These are phyloP conservation scores for Neotoma lepida DNA, from an alignment of 2,113 vertebrate genomes.

Conservation along the genomic window DNA sequence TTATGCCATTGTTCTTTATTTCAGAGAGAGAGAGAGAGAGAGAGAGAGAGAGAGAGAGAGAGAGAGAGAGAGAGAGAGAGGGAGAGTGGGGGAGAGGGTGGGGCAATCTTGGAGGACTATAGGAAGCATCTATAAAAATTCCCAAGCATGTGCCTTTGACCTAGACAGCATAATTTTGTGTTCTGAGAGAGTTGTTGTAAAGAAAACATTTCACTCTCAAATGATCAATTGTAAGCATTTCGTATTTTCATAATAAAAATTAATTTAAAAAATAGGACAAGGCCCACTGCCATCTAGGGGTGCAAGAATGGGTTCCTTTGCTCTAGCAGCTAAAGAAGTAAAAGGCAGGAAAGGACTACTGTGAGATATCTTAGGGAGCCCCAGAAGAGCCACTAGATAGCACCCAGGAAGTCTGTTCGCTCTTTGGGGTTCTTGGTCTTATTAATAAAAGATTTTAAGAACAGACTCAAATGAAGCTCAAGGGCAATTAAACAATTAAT, in stretches of 20 bases:
- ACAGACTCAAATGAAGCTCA: background rate
- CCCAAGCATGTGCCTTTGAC: background rate
- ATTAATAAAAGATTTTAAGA: background rate
- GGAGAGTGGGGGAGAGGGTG: background rate
- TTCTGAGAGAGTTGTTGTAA: background rate
- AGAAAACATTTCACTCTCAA: conserved; percentile 7
- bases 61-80: too few relatives aligned
- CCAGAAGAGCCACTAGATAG: background rate
- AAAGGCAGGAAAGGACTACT: background rate
- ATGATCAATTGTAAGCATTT: background rate
- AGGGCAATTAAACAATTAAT: background rate
- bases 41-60: too few relatives aligned
- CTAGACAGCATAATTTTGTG: background rate
- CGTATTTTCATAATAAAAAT: background rate
- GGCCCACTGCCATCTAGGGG: background rate
- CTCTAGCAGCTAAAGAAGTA: background rate
- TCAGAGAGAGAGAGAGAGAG: too few relatives aligned
- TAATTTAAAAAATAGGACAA: background rate
- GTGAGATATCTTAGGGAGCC: background rate
- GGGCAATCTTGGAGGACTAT: background rate
- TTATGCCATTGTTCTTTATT: background rate
- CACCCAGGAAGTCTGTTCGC: background rate
- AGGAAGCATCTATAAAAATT: background rate
- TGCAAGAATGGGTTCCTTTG: background rate
- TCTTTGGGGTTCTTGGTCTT: background rate